Evolutionary conservation across 2,797 vertebrate species (phyloP).

Genomic region (Anguilla megastoma): DNA sequence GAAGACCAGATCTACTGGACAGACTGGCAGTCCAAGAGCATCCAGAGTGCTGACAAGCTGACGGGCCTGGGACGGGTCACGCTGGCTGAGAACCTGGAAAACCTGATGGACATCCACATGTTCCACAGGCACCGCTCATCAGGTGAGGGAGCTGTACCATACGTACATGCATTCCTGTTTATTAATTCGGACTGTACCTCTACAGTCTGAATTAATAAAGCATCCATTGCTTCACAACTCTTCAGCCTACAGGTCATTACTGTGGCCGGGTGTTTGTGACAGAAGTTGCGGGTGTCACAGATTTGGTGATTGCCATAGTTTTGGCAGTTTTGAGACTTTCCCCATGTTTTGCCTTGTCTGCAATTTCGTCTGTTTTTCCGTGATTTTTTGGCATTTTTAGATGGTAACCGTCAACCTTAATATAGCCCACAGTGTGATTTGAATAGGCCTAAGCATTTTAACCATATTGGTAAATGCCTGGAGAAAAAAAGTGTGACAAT

Average conservation of each 20-base stretch:
- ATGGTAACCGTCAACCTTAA: background rate
- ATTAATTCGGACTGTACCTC: background rate
- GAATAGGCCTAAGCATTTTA: background rate
- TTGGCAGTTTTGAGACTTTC: background rate
- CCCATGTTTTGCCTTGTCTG: background rate
- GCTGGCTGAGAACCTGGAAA: conserved; percentile 91
- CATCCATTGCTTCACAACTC: background rate
- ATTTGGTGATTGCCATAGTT: background rate
- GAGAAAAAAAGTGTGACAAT: background rate
- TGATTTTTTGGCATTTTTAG: background rate
- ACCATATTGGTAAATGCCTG: background rate
- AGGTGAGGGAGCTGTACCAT: conserved; percentile 65
- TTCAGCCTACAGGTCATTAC: background rate
- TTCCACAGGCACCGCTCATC: conserved; percentile 85
- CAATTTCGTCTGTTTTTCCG: background rate
- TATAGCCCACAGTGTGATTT: background rate
- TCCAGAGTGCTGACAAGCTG: conserved; percentile 89
- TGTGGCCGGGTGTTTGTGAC: background rate
- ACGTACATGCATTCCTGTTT: background rate
- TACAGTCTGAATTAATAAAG: background rate
- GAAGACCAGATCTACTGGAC: conserved; percentile 95
- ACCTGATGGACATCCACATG: conserved; percentile 99
- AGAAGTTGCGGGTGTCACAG: background rate
- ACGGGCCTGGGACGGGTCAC: conserved; percentile 83
- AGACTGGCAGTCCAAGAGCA: conserved; percentile 98